A percentile compares a stretch with the other conserved stretches of the same genome.
Evolutionary conservation across 2,113 vertebrate genomes (phyloP).

Genomic region (Murina feae): DNA sequence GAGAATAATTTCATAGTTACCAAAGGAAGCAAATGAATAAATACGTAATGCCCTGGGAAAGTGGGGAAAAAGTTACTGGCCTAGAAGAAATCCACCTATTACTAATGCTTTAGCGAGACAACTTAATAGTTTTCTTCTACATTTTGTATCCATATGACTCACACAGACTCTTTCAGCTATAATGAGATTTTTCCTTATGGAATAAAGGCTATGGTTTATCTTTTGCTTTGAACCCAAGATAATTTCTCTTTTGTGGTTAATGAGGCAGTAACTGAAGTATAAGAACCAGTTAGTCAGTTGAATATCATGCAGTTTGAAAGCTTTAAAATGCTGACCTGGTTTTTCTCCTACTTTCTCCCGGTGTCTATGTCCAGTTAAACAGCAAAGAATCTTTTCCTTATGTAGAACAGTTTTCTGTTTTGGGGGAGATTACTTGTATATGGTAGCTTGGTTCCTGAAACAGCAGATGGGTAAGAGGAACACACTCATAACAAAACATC

Average conservation of each 20-base stretch:
- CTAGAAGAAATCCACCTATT: conserved; percentile 11
- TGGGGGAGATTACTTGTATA: background rate
- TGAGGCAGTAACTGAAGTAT: conserved; percentile 4
- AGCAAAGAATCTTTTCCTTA: background rate
- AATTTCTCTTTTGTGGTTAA: conserved; percentile 54
- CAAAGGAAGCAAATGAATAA: background rate
- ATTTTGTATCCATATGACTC: conserved; percentile 34
- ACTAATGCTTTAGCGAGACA: conserved; percentile 9
- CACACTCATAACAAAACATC: background rate
- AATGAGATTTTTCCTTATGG: conserved; percentile 31
- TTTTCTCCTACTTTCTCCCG: background rate
- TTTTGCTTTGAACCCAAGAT: conserved; percentile 29
- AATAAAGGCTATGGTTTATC: conserved; percentile 47
- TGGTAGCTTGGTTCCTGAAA: background rate
- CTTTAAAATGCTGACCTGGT: background rate
- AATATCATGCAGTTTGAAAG: background rate
- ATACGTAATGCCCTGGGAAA: conserved; percentile 17
- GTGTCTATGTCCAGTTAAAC: background rate
- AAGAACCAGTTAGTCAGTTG: conserved; percentile 2
- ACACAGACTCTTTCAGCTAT: background rate
- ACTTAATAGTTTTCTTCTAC: conserved; percentile 27
- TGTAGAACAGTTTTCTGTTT: background rate
- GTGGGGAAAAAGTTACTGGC: background rate
- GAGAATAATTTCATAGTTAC: conserved; percentile 11
- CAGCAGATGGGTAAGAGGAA: background rate